These are phyloP conservation scores for Thamnophis elegans DNA, from an alignment of 2,797 vertebrate genomes.

Conservation along the genomic window DNA sequence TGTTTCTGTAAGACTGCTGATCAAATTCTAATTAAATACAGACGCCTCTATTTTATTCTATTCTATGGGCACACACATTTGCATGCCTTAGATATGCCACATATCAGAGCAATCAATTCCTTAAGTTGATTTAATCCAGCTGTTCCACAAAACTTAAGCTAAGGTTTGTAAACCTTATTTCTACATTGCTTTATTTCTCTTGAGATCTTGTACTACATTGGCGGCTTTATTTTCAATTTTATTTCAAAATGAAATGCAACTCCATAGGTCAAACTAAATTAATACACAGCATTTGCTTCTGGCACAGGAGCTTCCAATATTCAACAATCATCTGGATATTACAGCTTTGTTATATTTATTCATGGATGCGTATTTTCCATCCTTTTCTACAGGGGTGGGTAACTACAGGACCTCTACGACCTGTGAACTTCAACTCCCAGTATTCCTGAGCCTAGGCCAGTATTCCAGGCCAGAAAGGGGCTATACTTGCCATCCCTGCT, in stretches of 20 bases:
- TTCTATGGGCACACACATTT: not conserved
- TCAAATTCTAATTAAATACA: not conserved
- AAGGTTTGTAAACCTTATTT: not conserved
- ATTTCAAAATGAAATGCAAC: not conserved
- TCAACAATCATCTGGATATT: not conserved
- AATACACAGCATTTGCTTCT: not conserved
- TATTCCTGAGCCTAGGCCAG: not conserved
- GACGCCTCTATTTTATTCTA: not conserved
- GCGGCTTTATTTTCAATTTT: not conserved
- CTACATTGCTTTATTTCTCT: not conserved
- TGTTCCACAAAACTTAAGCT: not conserved
- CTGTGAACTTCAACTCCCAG: not conserved
- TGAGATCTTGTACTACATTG: not conserved
- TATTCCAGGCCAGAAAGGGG: no score
- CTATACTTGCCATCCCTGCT: not conserved
- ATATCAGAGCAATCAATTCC: not conserved
- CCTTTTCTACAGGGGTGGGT: not conserved
- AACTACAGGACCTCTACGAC: not conserved
- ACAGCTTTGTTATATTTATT: not conserved
- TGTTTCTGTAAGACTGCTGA: not conserved
- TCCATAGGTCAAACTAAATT: not conserved
- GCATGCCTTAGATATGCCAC: not conserved
- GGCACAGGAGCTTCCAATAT: not conserved
- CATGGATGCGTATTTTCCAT: conserved; percentile 1
- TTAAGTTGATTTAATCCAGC: not conserved